phyloP scores from a whole-genome alignment of 2,113 vertebrate species.

The Argyrosomus japonicus region DNA sequence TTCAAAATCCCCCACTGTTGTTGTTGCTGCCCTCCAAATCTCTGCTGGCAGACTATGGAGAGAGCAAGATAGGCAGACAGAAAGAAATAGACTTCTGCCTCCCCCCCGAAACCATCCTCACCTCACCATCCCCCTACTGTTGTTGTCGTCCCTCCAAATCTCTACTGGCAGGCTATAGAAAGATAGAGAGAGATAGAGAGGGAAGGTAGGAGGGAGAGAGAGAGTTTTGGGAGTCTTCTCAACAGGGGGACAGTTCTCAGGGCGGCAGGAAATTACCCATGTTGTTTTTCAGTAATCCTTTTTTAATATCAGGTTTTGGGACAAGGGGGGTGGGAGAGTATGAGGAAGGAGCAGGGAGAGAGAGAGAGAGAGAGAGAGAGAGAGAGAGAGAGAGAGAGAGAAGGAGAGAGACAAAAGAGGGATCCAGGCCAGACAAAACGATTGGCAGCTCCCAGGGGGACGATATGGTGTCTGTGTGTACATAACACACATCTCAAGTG shows the following conservation, averaged over 20 bases:
- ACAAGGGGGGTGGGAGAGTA: slow-evolving; percentile 34
- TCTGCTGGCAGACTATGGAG: slow-evolving; percentile 47
- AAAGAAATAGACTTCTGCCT: slow-evolving; percentile 48
- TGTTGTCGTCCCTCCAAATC: slow-evolving; percentile 59
- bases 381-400: slow-evolving; percentile 43
- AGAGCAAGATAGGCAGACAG: slow-evolving; percentile 40
- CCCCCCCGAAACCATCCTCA: slow-evolving; percentile 15
- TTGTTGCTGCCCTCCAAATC: slow-evolving; percentile 66
- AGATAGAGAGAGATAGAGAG: slow-evolving; percentile 14
- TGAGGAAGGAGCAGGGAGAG: slow-evolving; percentile 14
- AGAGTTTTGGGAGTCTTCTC: slow-evolving; percentile 41
- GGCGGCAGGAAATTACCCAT: slow-evolving; percentile 74
- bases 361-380: slow-evolving; percentile 32
- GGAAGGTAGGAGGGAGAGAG: slow-evolving; percentile 22
- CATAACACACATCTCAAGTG: slow-evolving; percentile 67
- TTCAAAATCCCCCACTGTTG: slow-evolving; percentile 43
- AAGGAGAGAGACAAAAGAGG: slow-evolving; percentile 64
- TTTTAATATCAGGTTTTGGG: slow-evolving; percentile 82
- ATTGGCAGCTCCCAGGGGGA: slow-evolving; percentile 60
- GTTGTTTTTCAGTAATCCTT: slow-evolving; percentile 78
- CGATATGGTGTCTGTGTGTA: slow-evolving; percentile 62
- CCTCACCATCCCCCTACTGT: slow-evolving; percentile 48
- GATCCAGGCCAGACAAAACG: slow-evolving; percentile 73
- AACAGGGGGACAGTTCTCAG: slow-evolving; percentile 57
- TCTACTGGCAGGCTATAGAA: slow-evolving; percentile 29